phyloP scores from a whole-genome alignment of 64 coral and sea anemone genomes.

The Pocillopora damicornis region DNA sequence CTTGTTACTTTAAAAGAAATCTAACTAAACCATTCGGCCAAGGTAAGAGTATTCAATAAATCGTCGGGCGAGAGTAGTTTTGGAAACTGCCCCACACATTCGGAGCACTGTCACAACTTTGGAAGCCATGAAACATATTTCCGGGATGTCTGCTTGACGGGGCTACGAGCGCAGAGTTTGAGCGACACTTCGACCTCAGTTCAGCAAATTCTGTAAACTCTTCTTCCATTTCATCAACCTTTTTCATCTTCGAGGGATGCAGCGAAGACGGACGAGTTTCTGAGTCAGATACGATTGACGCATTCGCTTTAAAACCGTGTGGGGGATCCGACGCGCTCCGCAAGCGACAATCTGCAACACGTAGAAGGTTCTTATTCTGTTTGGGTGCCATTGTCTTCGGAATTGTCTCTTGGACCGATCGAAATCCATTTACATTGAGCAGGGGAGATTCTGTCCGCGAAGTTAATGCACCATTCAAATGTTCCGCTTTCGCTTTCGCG shows the following conservation, averaged over 20 bases:
- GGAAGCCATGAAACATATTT: background rate
- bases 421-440: background rate
- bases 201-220: slow-evolving; percentile 36
- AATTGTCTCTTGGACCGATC: background rate
- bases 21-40: slow-evolving; percentile 10
- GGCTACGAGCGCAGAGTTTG: background rate
- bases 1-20: background rate
- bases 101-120: background rate
- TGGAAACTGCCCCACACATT: slow-evolving; percentile 24
- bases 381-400: background rate
- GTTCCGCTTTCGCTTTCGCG: background rate
- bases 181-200: slow-evolving; percentile 31
- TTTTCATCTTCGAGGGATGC: background rate
- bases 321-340: slow-evolving; percentile 11
- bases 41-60: background rate
- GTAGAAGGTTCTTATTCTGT: slow-evolving; percentile 12
- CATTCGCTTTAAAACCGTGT: background rate
- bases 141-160: background rate
- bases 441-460: background rate
- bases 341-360: background rate
- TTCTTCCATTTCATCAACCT: background rate
- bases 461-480: background rate
- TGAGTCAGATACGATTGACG: background rate
- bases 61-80: background rate
- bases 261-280: background rate